Evolutionary conservation across 1,140 invertebrate genomes (phyloP).

Genomic region (Thaumatotibia leucotreta): DNA sequence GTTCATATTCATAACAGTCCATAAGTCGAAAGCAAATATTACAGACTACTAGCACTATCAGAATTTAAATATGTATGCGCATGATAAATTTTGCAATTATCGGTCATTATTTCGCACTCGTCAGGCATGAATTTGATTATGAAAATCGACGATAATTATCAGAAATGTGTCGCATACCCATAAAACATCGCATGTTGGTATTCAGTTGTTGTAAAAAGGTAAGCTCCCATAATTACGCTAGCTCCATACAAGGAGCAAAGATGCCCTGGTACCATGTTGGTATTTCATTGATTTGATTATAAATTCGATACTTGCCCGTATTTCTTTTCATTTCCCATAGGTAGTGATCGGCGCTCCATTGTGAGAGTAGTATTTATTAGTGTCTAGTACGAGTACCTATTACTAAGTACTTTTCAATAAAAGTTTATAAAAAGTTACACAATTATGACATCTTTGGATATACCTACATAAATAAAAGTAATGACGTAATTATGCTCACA

Average conservation of each 20-base stretch:
- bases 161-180: background rate
- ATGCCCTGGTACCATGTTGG: slow-evolving; percentile 29
- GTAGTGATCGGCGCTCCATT: slow-evolving; percentile 31
- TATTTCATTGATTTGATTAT: slow-evolving; percentile 50
- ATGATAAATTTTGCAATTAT: background rate
- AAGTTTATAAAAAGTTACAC: background rate
- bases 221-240: slow-evolving; percentile 42
- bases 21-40: no score
- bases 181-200: slow-evolving; percentile 14
- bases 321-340: slow-evolving; percentile 28
- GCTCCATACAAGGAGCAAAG: slow-evolving; percentile 40
- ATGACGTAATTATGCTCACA: no score
- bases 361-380: slow-evolving; percentile 15
- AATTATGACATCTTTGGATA: background rate
- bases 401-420: background rate
- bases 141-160: background rate
- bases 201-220: slow-evolving; percentile 37
- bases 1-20: no score
- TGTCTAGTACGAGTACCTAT: background rate
- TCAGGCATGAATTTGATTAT: background rate
- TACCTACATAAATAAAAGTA: no score
- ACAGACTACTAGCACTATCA: no score
- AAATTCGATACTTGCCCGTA: slow-evolving; percentile 38
- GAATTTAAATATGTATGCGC: no score
- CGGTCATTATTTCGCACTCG: slow-evolving; percentile 1